Evolutionary conservation across 2,888 invertebrate genomes (phyloP).

Genomic region (Agrotis ipsilon): DNA sequence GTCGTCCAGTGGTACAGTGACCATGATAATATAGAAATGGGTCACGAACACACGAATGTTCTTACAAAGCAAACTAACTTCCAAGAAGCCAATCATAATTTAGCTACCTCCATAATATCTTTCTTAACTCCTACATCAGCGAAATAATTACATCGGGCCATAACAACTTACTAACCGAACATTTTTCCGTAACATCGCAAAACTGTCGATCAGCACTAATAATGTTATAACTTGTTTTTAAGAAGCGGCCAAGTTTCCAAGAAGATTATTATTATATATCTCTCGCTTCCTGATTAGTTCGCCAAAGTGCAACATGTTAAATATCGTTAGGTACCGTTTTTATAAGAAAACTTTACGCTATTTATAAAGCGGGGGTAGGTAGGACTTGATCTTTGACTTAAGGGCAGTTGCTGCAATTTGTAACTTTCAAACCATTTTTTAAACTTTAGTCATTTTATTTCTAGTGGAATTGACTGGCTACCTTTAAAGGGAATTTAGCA

Average conservation of each 20-base stretch:
- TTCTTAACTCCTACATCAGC: constrained; percentile 44
- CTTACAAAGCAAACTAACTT: constrained; percentile 20
- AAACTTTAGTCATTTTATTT: too few species aligned
- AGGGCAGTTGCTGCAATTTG: constrained; percentile 27
- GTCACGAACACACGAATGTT: constrained; percentile 13
- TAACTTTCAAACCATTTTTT: constrained; percentile 28
- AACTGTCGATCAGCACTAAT: constrained; percentile 62
- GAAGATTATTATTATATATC: constrained; percentile 61
- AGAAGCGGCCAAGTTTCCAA: constrained; percentile 55
- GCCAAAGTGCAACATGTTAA: constrained; percentile 62
- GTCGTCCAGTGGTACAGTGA: too few species aligned
- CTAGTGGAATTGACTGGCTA: too few species aligned
- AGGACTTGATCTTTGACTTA: constrained; percentile 42
- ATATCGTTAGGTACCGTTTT: constrained; percentile 56
- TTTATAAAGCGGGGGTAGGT: constrained; percentile 43
- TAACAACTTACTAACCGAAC: constrained; percentile 41
- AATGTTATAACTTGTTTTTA: constrained; percentile 63
- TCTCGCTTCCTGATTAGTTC: constrained; percentile 62
- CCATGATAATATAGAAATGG: constrained; percentile 2
- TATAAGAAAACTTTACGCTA: constrained; percentile 55
- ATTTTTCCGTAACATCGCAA: constrained; percentile 59
- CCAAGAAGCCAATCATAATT: constrained; percentile 31
- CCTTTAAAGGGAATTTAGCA: too few species aligned
- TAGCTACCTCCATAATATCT: constrained; percentile 35
- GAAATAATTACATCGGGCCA: constrained; percentile 48